Percentiles rank a stretch among this genome's conserved stretches.
Conservation (phyloP, 1,140 invertebrate genomes). For the Trigoniulus corallinus region DNA sequence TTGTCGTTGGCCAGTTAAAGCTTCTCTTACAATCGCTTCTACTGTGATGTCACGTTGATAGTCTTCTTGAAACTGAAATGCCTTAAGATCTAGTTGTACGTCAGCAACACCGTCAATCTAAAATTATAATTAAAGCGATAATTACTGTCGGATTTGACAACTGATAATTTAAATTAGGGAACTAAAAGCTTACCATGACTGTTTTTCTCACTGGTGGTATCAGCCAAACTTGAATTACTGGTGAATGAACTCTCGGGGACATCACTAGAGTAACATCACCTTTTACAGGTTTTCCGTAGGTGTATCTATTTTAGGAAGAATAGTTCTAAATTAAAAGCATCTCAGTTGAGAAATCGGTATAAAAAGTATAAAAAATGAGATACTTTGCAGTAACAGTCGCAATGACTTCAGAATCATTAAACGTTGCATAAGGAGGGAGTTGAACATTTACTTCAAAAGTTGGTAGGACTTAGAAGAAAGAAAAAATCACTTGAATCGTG, state of each 20-base stretch:
- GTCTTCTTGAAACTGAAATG: slow-evolving; percentile 47
- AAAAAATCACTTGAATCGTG: too few relatives aligned
- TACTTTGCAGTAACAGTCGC: slow-evolving; percentile 70
- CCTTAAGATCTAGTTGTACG: slow-evolving; percentile 58
- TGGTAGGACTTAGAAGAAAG: slow-evolving; percentile 72
- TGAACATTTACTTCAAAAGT: slow-evolving; percentile 77
- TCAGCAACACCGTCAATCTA: slow-evolving; percentile 57
- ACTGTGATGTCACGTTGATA: slow-evolving; percentile 54
- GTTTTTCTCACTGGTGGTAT: slow-evolving; percentile 13
- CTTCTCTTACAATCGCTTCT: slow-evolving; percentile 63
- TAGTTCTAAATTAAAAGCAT: not conserved
- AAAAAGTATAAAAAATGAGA: slow-evolving; percentile 15
- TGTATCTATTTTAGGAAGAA: slow-evolving; percentile 41
- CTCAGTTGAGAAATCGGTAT: not conserved
- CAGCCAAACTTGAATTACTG: slow-evolving; percentile 3
- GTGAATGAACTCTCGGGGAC: slow-evolving; percentile 12
- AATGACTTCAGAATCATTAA: slow-evolving; percentile 54
- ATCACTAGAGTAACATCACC: slow-evolving; percentile 28
- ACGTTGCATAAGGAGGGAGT: slow-evolving; percentile 58
- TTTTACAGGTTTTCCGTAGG: slow-evolving; percentile 51
- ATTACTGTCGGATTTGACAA: slow-evolving; percentile 8
- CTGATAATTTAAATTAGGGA: not conserved
- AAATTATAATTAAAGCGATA: slow-evolving; percentile 27
- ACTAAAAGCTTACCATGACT: not conserved
- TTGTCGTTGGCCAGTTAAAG: slow-evolving; percentile 56